Conservation (phyloP, 2,888 invertebrate species). For the Schrankia costaestrigalis region DNA sequence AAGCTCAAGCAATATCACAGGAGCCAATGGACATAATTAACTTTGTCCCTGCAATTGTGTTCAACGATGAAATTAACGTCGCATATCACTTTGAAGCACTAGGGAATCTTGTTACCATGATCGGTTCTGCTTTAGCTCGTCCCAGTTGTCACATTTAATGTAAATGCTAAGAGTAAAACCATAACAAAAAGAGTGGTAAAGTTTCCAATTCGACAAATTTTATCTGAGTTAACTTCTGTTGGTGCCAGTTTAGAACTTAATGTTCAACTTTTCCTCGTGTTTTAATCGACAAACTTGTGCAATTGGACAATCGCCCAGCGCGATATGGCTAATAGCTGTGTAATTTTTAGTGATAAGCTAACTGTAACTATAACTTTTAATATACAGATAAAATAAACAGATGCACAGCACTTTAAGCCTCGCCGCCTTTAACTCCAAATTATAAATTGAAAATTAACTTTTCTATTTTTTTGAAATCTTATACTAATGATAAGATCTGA, state of each 20-base stretch:
- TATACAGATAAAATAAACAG: no score
- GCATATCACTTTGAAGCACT: conserved; percentile 36
- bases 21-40: conserved; percentile 43
- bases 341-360: conserved; percentile 51
- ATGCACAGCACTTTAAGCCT: no score
- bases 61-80: conserved; percentile 46
- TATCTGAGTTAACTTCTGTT: conserved; percentile 45
- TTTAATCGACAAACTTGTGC: conserved; percentile 62
- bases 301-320: conserved; percentile 53
- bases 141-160: conserved; percentile 42
- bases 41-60: conserved; percentile 59
- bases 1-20: conserved; percentile 43
- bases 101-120: conserved; percentile 39
- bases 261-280: conserved; percentile 47
- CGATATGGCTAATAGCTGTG: conserved; percentile 51
- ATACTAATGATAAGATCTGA: no score
- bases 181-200: conserved; percentile 2
- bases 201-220: conserved; percentile 46
- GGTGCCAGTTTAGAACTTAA: conserved; percentile 44
- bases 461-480: no score
- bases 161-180: no score
- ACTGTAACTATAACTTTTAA: conserved; percentile 25
- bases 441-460: no score
- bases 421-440: no score
- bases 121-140: conserved; percentile 57